A percentile compares a stretch with the other conserved stretches of the same genome.
Evolutionary conservation across 2,888 invertebrate genomes (phyloP).

Genomic region (Cephonodes hylas): DNA sequence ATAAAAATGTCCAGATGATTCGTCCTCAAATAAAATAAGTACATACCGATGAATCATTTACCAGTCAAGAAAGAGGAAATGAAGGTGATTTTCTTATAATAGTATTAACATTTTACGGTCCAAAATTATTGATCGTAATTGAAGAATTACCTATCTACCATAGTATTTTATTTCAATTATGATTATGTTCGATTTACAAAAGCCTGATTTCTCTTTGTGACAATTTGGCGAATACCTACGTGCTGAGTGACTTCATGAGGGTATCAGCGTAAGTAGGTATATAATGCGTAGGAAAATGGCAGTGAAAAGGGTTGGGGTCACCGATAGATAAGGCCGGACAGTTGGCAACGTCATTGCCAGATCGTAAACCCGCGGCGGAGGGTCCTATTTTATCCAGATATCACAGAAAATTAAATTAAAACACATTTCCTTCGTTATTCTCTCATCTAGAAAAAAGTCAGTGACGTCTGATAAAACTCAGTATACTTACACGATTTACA

Average conservation of each 20-base stretch:
- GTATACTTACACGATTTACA: background rate
- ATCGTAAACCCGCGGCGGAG: conserved; percentile 61
- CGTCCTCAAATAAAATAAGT: background rate
- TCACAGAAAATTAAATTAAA: conserved; percentile 62
- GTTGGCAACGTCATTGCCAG: conserved; percentile 68
- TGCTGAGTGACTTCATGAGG: conserved; percentile 26
- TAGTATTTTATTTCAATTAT: background rate
- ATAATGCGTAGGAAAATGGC: conserved; percentile 46
- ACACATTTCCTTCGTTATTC: conserved; percentile 32
- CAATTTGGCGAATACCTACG: background rate
- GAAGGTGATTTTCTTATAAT: background rate
- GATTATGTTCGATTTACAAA: background rate
- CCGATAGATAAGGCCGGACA: conserved; percentile 68
- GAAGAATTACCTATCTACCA: background rate
- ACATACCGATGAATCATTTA: conserved; percentile 22
- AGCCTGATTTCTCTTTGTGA: background rate
- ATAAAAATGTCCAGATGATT: conserved; percentile 40
- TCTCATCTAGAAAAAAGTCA: conserved; percentile 12
- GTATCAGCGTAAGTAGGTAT: conserved; percentile 39
- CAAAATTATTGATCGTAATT: background rate
- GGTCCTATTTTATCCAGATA: conserved; percentile 62
- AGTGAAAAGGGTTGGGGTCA: conserved; percentile 74
- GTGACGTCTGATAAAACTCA: background rate
- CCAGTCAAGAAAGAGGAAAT: background rate
- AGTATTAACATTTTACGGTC: background rate